Base-by-base conservation (phyloP, 2,797 vertebrate species). In the Catamblyrhynchus diadema region DNA sequence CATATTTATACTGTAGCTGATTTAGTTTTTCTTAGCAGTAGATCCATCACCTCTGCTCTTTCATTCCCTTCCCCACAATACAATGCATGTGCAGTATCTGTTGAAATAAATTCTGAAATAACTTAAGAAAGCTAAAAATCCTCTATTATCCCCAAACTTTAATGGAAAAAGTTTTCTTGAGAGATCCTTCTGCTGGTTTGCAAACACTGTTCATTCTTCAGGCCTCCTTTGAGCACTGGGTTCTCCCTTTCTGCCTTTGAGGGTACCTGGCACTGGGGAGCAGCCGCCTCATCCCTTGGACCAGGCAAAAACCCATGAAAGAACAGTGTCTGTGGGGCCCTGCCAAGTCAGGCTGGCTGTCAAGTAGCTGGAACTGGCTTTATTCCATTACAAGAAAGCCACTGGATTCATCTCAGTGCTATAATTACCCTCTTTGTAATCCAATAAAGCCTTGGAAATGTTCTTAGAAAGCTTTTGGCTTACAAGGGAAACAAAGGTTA, bases 381-480 rank as follows among this genome's bases (percentile, higher is more conserved):
- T 42, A 12, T 69, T 86, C 60, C 74, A 61, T 72, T 35, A 13
- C 62, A 51, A 51, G 32, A 56, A 57, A 84, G 78, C 33, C 65
- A 48, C 57, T 54, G 84, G 59, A 25, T 69, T 79, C 20, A 45
- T 59, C 71, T 80, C 71, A 30, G 15, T 54, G 73, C 87, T 89
- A 17, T 79, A 86, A 89, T 94, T 91, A 61, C 60, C 70, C 53
- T 71, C 45, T 24, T 3, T 81, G 60, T 81, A 72, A 82, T 69
- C 74, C 64, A 91, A 50, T 84, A 82, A 86, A 60, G 33, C 64
- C 54, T 88, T 66, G 61, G 39, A 74, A 70, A 64, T 16, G 79
- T 85, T 95, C 88, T 94, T 91, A 53, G 66, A 93, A 85, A 86
- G 70, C 50, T 71, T 81, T 84, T 74, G 74, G 35, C 66, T 91